Evolutionary conservation across 2,113 vertebrate genomes (phyloP).

Genomic region (Actenoides hombroni): DNA sequence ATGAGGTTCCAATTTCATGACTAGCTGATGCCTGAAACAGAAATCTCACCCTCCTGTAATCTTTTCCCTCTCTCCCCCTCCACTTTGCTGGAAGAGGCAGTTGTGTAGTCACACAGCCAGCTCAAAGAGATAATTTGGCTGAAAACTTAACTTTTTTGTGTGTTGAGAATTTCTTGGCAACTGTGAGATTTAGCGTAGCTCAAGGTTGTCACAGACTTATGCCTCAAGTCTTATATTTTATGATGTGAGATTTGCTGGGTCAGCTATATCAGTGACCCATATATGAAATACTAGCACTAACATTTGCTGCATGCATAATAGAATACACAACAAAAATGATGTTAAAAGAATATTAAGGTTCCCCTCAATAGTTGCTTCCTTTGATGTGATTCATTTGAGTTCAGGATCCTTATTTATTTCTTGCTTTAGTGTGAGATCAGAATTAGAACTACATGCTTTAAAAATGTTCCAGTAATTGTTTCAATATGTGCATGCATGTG

Average conservation of each 20-base stretch:
- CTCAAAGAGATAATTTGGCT: neutral
- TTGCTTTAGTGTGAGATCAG: neutral
- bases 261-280: neutral
- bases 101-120: neutral
- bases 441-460: neutral
- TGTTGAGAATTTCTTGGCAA: neutral
- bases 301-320: neutral
- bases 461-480: constrained; percentile 20
- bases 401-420: neutral
- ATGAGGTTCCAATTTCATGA: neutral
- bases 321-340: neutral
- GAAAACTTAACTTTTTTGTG: neutral
- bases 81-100: neutral
- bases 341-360: neutral
- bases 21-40: neutral
- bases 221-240: neutral
- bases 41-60: neutral
- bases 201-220: neutral
- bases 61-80: neutral
- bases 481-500: neutral
- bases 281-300: neutral
- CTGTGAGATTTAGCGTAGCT: neutral
- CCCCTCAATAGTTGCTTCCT: neutral
- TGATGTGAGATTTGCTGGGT: neutral
- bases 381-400: constrained; percentile 5